A percentile compares a stretch with the other conserved stretches of the same genome.
These are phyloP conservation scores for Globia sparganii DNA, from an alignment of 2,888 invertebrate genomes.

Conservation along the genomic window DNA sequence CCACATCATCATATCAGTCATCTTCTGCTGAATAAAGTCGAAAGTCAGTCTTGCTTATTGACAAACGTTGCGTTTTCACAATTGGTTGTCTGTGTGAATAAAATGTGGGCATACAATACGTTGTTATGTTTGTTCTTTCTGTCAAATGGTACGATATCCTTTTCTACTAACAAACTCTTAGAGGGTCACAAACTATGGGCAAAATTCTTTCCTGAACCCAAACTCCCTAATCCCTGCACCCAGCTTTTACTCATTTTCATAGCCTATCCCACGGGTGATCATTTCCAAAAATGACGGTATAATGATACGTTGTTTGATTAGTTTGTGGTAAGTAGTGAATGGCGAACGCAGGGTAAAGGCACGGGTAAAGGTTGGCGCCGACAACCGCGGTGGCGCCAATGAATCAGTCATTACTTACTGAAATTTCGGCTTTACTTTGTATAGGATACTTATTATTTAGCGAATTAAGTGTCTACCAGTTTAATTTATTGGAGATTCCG, in stretches of 20 bases:
- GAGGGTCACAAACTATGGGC: conserved; percentile 34
- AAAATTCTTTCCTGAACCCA: conserved; percentile 4
- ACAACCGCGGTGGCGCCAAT: conserved; percentile 83
- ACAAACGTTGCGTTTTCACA: neutral
- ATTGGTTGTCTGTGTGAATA: too few species aligned
- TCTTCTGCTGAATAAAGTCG: too few species aligned
- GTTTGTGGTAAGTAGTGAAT: conserved; percentile 82
- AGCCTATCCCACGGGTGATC: conserved; percentile 74
- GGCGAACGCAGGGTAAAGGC: conserved; percentile 68
- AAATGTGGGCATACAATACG: neutral
- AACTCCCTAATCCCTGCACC: conserved; percentile 38
- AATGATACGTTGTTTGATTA: conserved; percentile 88
- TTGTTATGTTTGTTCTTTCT: neutral
- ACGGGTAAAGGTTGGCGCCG: conserved; percentile 75
- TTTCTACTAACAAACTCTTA: conserved; percentile 2
- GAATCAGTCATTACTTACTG: conserved; percentile 81
- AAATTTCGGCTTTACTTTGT: conserved; percentile 70
- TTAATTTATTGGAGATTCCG: conserved; percentile 56
- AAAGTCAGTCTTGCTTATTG: neutral
- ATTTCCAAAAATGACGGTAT: conserved; percentile 84
- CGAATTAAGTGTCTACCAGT: conserved; percentile 61
- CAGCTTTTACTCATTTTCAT: conserved; percentile 78
- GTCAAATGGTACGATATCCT: neutral
- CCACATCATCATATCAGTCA: too few species aligned
- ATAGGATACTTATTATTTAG: conserved; percentile 63